Percentiles rank a stretch among this genome's conserved stretches.
phyloP scores from a whole-genome alignment of 2,888 invertebrate genomes.

The Amphipyra tragopoginis region DNA sequence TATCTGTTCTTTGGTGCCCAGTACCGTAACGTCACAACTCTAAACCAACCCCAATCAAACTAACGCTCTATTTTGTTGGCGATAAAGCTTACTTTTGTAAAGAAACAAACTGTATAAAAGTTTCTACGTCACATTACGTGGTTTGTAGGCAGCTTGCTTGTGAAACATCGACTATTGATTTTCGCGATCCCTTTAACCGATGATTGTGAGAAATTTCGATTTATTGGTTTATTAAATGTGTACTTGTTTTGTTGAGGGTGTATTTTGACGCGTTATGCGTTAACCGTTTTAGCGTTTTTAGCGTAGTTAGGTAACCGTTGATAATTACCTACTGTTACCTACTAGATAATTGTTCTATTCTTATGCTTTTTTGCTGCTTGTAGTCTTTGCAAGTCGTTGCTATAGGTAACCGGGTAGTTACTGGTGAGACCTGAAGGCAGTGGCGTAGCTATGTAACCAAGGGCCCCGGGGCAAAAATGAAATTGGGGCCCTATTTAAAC shows the following conservation, averaged over 20 bases:
- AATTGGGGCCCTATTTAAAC: too few relatives aligned
- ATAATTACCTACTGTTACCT: too few relatives aligned
- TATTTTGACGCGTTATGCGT: slow-evolving; percentile 2
- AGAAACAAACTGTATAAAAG: slow-evolving; percentile 24
- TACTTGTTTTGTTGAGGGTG: not conserved
- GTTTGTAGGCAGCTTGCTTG: slow-evolving; percentile 63
- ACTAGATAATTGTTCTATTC: not conserved
- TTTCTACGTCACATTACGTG: slow-evolving; percentile 35
- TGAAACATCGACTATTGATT: slow-evolving; percentile 85
- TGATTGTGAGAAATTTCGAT: slow-evolving; percentile 74
- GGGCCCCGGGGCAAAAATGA: too few relatives aligned
- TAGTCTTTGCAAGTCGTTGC: too few relatives aligned
- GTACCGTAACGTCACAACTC: slow-evolving; percentile 57
- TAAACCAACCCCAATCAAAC: slow-evolving; percentile 2
- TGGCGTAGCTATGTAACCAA: too few relatives aligned
- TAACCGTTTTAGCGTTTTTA: not conserved
- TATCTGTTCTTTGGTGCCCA: slow-evolving; percentile 76
- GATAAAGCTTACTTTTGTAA: slow-evolving; percentile 43
- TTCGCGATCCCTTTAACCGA: slow-evolving; percentile 74
- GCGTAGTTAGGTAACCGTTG: too few relatives aligned
- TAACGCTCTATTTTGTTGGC: not conserved
- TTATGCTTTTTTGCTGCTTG: too few relatives aligned
- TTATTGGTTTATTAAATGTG: slow-evolving; percentile 72
- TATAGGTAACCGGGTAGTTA: too few relatives aligned
- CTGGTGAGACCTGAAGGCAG: too few relatives aligned